Conservation (phyloP, 2,888 invertebrate species). For the Uropetala carovei region DNA sequence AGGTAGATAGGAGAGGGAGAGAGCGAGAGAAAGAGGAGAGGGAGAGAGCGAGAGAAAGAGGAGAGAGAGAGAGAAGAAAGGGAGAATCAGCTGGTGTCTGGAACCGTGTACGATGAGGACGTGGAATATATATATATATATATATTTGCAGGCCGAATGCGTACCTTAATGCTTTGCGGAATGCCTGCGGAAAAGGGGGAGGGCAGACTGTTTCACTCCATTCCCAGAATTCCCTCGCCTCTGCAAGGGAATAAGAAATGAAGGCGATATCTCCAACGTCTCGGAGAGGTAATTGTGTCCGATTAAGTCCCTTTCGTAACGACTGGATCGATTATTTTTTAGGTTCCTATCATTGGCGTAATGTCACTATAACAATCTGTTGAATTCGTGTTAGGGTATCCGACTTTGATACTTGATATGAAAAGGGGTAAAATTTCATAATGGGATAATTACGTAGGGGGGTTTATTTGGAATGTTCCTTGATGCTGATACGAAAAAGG, state of each 20-base stretch:
- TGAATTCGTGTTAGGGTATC: too few species aligned
- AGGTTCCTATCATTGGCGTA: neutral
- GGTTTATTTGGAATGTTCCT: too few species aligned
- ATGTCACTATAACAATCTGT: too few species aligned
- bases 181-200: neutral
- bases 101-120: slow-evolving; percentile 2
- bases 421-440: too few species aligned
- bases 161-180: neutral
- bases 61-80: neutral
- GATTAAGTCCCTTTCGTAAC: slow-evolving; percentile 17
- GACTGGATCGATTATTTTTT: neutral
- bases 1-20: neutral
- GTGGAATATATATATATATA: neutral
- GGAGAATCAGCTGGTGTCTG: slow-evolving; percentile 10
- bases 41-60: neutral
- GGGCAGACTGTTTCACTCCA: neutral
- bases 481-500: too few species aligned
- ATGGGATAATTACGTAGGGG: too few species aligned
- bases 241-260: neutral
- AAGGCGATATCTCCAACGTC: neutral
- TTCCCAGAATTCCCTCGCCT: neutral
- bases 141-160: neutral
- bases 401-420: too few species aligned
- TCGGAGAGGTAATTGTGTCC: neutral
- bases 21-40: neutral